These are phyloP conservation scores for Tragelaphus scriptus DNA, from an alignment of 2,113 vertebrate species.

Conservation along the genomic window DNA sequence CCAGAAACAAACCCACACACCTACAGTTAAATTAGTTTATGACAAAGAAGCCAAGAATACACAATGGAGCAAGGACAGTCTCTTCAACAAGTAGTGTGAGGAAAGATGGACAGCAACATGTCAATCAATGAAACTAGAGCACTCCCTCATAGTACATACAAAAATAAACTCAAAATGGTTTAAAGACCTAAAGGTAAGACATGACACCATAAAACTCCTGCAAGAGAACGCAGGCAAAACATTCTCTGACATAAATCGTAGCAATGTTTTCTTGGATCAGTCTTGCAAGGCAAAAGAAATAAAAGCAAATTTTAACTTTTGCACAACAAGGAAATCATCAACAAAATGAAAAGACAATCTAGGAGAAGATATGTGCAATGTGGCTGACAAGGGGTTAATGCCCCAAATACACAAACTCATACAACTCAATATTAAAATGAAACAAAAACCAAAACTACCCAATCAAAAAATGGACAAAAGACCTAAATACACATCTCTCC, in stretches of 20 bases:
- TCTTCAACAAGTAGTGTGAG: neutral
- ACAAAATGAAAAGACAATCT: neutral
- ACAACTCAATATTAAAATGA: neutral
- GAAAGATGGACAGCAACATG: neutral
- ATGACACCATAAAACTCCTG: neutral
- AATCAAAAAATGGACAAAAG: neutral
- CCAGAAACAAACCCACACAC: neutral
- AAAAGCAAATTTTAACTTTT: neutral
- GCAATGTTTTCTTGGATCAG: neutral
- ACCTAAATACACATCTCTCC: neutral
- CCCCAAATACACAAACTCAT: neutral
- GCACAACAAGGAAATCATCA: neutral
- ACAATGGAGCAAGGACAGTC: neutral
- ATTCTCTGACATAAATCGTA: neutral
- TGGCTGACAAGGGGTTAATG: neutral
- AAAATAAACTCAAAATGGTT: neutral
- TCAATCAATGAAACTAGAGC: neutral
- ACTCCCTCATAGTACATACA: neutral
- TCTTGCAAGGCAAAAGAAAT: neutral
- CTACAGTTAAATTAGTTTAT: neutral
- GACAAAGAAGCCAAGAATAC: neutral
- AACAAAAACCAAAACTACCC: neutral
- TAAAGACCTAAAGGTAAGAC: neutral
- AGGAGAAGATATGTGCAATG: neutral
- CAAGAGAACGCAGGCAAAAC: neutral